Conservation (phyloP, 2,797 vertebrate genomes). For the Cetoscarus ocellatus region DNA sequence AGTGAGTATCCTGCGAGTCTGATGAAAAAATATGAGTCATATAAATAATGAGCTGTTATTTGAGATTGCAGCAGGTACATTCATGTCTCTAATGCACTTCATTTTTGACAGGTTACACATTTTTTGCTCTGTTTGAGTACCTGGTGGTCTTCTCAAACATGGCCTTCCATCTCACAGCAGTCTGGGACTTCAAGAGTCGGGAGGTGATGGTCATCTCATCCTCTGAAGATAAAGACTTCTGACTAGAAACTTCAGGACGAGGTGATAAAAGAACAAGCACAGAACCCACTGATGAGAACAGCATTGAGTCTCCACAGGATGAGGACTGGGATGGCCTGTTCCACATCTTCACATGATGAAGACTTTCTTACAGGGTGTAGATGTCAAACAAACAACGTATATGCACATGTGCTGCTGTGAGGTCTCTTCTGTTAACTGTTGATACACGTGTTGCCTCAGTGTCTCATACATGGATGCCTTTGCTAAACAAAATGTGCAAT, state of each 20-base stretch:
- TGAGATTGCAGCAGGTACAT: neutral
- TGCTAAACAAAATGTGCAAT: slow-evolving; percentile 27
- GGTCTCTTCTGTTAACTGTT: slow-evolving; percentile 2
- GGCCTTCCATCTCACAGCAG: slow-evolving; percentile 96
- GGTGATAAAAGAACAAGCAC: slow-evolving; percentile 10
- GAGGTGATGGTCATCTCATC: slow-evolving; percentile 89
- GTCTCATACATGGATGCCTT: slow-evolving; percentile 43
- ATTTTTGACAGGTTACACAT: slow-evolving; percentile 86
- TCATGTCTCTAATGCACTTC: neutral
- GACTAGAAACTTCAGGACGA: slow-evolving; percentile 53
- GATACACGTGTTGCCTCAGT: slow-evolving; percentile 32
- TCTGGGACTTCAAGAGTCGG: slow-evolving; percentile 93
- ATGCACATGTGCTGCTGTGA: slow-evolving; percentile 16
- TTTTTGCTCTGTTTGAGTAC: slow-evolving; percentile 94
- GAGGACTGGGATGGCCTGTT: slow-evolving; percentile 56
- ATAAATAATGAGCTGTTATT: neutral
- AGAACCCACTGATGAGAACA: slow-evolving; percentile 20
- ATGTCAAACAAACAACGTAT: slow-evolving; percentile 33
- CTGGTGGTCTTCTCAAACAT: slow-evolving; percentile 94
- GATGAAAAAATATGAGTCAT: neutral
- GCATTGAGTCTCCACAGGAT: slow-evolving; percentile 29
- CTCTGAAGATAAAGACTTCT: slow-evolving; percentile 91
- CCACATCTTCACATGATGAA: slow-evolving; percentile 60
- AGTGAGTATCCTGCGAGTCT: slow-evolving; percentile 80
- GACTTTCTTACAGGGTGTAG: neutral